Evolutionary conservation across 2,888 invertebrate genomes (phyloP).

Genomic region (Portevinia maculata): DNA sequence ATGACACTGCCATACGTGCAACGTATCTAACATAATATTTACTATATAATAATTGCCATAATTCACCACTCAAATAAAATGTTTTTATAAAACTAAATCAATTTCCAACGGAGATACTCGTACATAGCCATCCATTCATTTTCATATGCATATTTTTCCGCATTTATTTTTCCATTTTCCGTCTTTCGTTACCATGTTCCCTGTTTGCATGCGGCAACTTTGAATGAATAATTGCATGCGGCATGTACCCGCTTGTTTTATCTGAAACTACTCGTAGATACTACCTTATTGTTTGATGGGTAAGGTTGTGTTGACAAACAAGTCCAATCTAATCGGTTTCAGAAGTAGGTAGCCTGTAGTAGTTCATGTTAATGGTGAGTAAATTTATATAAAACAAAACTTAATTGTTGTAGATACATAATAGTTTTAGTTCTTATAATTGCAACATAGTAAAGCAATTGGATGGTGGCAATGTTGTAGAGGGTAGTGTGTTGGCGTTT

Average conservation of each 20-base stretch:
- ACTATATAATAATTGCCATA: too few species aligned
- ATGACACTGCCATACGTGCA: not conserved
- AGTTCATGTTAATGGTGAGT: not conserved
- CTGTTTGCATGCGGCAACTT: not conserved
- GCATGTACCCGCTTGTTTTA: not conserved
- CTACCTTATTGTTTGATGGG: constrained; percentile 2
- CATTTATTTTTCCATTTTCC: constrained; percentile 20
- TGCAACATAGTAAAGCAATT: too few species aligned
- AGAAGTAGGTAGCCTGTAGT: not conserved
- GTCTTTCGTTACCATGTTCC: constrained; percentile 2
- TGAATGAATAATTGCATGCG: too few species aligned
- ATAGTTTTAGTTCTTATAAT: too few species aligned
- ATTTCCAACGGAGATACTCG: not conserved
- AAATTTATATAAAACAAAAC: not conserved
- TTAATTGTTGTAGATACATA: too few species aligned
- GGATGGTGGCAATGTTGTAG: too few species aligned
- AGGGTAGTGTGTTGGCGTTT: too few species aligned
- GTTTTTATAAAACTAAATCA: not conserved
- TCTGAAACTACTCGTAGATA: not conserved
- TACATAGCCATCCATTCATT: too few species aligned
- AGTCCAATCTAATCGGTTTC: constrained; percentile 23
- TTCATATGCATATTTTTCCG: not conserved
- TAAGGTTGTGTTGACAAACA: constrained; percentile 27
- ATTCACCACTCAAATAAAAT: not conserved
- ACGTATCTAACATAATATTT: not conserved